Percentiles rank a stretch among this genome's conserved stretches.
phyloP scores from a whole-genome alignment of 2,113 vertebrate genomes.

The Elanus axillaris region DNA sequence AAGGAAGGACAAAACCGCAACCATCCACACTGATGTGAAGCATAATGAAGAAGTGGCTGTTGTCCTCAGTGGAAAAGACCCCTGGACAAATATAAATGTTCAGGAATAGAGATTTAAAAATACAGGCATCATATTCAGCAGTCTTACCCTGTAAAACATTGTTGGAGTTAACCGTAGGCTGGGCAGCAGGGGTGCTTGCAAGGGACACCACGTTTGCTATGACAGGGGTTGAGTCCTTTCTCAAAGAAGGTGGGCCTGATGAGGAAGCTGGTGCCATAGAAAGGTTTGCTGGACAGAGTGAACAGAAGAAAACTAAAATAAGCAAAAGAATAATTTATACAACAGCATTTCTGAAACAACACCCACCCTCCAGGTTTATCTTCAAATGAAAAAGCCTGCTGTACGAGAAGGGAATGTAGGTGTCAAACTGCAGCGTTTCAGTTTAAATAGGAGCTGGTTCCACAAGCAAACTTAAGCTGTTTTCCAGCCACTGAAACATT shows the following conservation, averaged over 20 bases:
- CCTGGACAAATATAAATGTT: not conserved
- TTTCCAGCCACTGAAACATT: not conserved
- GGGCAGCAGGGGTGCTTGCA: constrained; percentile 78
- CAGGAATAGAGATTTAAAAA: not conserved
- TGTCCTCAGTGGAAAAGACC: not conserved
- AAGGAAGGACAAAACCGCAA: not conserved
- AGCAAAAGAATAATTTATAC: not conserved
- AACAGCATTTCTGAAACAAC: not conserved
- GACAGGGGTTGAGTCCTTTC: constrained; percentile 88
- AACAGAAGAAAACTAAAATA: constrained; percentile 40
- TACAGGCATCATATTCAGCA: not conserved
- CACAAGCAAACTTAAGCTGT: not conserved
- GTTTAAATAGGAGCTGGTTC: not conserved
- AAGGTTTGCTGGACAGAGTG: constrained; percentile 68
- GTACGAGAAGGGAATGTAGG: not conserved
- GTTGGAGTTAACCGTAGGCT: constrained; percentile 78
- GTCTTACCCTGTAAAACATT: constrained; percentile 81
- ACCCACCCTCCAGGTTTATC: not conserved
- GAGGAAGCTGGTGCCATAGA: constrained; percentile 74
- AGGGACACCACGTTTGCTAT: constrained; percentile 94
- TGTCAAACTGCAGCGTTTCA: not conserved
- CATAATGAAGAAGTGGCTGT: not conserved
- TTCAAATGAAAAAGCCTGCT: not conserved
- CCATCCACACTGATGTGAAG: not conserved
- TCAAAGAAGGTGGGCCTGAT: constrained; percentile 70